phyloP scores from a whole-genome alignment of 2,797 vertebrate species.

The Danio jaintianensis region DNA sequence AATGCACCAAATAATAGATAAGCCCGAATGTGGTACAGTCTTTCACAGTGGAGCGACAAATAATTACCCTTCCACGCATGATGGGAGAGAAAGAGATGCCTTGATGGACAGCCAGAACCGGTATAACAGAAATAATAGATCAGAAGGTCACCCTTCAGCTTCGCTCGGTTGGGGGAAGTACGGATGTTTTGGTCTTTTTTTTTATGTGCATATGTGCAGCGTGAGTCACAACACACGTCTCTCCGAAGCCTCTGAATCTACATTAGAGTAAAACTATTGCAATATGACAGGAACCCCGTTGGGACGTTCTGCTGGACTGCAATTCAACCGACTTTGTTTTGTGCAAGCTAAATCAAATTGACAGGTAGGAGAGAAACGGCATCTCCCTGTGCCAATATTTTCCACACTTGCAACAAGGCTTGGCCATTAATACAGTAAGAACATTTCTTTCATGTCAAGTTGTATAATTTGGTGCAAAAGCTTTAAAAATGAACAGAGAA shows the following conservation, averaged over 20 bases:
- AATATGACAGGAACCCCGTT: slow-evolving; percentile 35
- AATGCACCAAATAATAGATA: slow-evolving; percentile 77
- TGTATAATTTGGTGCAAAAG: background rate
- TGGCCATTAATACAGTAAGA: background rate
- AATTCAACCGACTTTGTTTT: slow-evolving; percentile 36
- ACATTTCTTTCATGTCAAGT: background rate
- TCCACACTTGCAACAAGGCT: slow-evolving; percentile 21
- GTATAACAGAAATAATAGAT: slow-evolving; percentile 67
- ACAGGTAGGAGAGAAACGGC: slow-evolving; percentile 37
- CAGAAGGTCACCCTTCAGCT: slow-evolving; percentile 66
- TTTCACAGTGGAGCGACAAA: slow-evolving; percentile 71
- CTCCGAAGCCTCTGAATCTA: slow-evolving; percentile 35
- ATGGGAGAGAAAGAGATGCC: slow-evolving; percentile 39
- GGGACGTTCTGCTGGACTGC: slow-evolving; percentile 25
- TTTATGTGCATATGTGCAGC: slow-evolving; percentile 3
- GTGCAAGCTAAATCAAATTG: slow-evolving; percentile 44
- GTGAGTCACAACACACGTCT: slow-evolving; percentile 33
- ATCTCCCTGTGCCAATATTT: slow-evolving; percentile 15
- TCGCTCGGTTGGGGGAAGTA: slow-evolving; percentile 12
- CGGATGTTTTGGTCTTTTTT: background rate
- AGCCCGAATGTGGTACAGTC: slow-evolving; percentile 74
- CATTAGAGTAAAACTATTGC: slow-evolving; percentile 31
- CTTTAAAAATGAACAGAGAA: background rate
- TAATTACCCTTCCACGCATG: slow-evolving; percentile 63
- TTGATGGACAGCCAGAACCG: slow-evolving; percentile 57